phyloP scores from a whole-genome alignment of 1,140 invertebrate genomes.

The Sycophila sp. region DNA sequence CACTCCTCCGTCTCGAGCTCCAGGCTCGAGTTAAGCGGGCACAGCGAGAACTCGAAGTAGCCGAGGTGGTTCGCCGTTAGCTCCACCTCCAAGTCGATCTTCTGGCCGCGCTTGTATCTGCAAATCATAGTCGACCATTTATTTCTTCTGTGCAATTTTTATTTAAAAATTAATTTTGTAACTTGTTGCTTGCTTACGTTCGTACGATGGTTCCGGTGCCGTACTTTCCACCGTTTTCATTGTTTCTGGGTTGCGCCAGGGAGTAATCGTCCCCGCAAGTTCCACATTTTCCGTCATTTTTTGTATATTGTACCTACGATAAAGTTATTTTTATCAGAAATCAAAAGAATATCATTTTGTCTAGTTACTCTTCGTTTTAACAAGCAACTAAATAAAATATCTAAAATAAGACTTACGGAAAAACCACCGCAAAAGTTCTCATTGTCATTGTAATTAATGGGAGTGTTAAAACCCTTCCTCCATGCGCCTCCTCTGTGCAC shows the following conservation, averaged over 20 bases:
- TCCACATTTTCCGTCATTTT: constrained; percentile 69
- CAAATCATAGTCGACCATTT: neutral
- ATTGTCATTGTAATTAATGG: constrained; percentile 77
- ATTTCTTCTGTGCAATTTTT: neutral
- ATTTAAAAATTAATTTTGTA: neutral
- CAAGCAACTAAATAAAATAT: too few relatives aligned
- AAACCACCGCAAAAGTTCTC: constrained; percentile 75
- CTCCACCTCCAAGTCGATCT: constrained; percentile 75
- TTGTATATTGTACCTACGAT: constrained; percentile 53
- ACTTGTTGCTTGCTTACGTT: constrained; percentile 41
- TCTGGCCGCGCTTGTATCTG: constrained; percentile 70
- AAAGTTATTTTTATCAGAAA: neutral
- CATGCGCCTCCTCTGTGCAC: constrained; percentile 74
- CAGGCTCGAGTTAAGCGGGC: constrained; percentile 58
- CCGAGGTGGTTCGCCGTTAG: constrained; percentile 79
- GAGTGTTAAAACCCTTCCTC: constrained; percentile 79
- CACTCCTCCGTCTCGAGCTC: constrained; percentile 72
- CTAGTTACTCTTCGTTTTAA: neutral
- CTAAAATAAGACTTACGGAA: constrained; percentile 35
- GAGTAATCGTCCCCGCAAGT: constrained; percentile 69
- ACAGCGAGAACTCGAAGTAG: constrained; percentile 69
- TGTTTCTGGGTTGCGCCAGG: constrained; percentile 64
- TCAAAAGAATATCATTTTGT: neutral
- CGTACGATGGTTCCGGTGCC: constrained; percentile 68
- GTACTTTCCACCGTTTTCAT: constrained; percentile 73